Evolutionary conservation across 2,888 invertebrate species (phyloP), one percentile per base, ranked within the genome.

Genomic region (Bimastos eiseni): DNA sequence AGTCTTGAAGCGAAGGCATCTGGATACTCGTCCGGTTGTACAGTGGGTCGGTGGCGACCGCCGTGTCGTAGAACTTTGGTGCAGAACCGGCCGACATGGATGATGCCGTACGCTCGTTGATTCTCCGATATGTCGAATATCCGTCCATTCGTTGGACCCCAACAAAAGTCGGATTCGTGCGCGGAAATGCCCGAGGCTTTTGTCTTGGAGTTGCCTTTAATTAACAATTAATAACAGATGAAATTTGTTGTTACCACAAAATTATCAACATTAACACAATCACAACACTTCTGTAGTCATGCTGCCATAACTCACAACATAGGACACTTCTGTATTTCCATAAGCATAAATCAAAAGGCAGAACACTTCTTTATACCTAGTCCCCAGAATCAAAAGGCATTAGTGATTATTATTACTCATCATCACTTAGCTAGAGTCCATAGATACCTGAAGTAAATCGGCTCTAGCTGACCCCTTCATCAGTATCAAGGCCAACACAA

Each of bases 131-230:
- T 36, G 86, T 86, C 15, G 86, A 36, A 37, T 86, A 86, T 19
- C 86, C 86, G 15, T 86, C 86, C 36, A 86, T 36, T 91, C 94
- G 93, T 89, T 93, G 93, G 17, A 94, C 93, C 38, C 94, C 94
- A 19, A 94, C 93, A 91, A 94, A 95, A 33, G 94, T 93, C 34
- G 95, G 95, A 92, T 95, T 95, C 19, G 95, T 95, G 89, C 95
- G 93, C 33, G 95, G 95, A 92, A 95, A 94, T 36, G 94, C 92
- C 49, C 94, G 93, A 34, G 93, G 93, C 91, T 94, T 95, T 91
- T 94, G 94, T 30, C 92, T 91, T 11, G 93, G 93, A 33, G 93
- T 93, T 33, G 93, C 93, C 90, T 93, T 92, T 13, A 86, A 86
- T 11, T n/a, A n/a, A n/a, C 13, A 30, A 70, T 11, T 70, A n/a